Evolutionary conservation across 2,888 invertebrate species (phyloP).

Genomic region (Pseudococcus jackbeardsleyi): DNA sequence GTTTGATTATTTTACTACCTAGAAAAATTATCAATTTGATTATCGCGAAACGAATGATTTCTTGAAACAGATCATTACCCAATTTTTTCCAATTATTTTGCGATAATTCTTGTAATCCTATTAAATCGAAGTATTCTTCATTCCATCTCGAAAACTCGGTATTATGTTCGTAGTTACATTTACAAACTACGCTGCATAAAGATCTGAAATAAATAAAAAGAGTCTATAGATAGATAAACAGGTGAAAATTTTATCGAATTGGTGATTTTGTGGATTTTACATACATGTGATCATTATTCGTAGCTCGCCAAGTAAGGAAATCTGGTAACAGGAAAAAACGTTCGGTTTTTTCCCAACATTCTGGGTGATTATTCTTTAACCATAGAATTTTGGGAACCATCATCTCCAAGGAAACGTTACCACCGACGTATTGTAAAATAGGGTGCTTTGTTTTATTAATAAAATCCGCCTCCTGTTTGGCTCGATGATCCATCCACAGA

Average conservation of each 20-base stretch:
- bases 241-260: not conserved
- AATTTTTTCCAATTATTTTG: constrained; percentile 79
- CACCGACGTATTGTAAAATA: constrained; percentile 88
- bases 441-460: constrained; percentile 85
- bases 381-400: constrained; percentile 94
- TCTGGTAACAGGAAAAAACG: constrained; percentile 81
- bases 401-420: constrained; percentile 96
- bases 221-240: not conserved
- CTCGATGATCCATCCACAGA: constrained; percentile 94
- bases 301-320: constrained; percentile 93
- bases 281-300: constrained; percentile 80
- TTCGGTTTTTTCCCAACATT: constrained; percentile 80
- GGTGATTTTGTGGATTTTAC: constrained; percentile 69
- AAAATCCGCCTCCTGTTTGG: constrained; percentile 81
- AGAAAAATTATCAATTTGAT: constrained; percentile 59
- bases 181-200: constrained; percentile 91
- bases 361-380: constrained; percentile 82
- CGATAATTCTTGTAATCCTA: constrained; percentile 82
- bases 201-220: constrained; percentile 75
- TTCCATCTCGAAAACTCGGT: constrained; percentile 79
- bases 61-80: constrained; percentile 70
- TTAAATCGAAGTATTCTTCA: constrained; percentile 77
- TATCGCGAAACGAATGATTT: not conserved
- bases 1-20: constrained; percentile 76
- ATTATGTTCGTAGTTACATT: constrained; percentile 87